A percentile compares a stretch with the other conserved stretches of the same genome.
Evolutionary conservation across 1,140 invertebrate genomes (phyloP).

Genomic region (Bombus waltoni): DNA sequence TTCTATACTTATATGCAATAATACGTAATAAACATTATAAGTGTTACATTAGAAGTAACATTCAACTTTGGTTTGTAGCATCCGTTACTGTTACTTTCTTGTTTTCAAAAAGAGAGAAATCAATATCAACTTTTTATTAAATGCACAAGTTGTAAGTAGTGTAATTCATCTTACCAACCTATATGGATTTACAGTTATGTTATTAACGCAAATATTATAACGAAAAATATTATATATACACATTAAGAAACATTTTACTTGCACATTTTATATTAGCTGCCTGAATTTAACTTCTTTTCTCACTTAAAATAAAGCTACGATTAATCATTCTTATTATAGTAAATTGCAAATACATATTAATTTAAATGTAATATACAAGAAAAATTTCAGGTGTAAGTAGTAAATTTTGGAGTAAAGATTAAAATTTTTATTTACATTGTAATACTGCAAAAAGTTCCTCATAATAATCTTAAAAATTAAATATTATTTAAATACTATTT

Average conservation of each 20-base stretch:
- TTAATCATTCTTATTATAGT: constrained; percentile 14
- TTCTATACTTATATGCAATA: constrained; percentile 67
- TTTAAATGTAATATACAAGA: constrained; percentile 8
- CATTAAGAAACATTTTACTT: neutral
- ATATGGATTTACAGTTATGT: constrained; percentile 32
- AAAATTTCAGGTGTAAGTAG: constrained; percentile 23
- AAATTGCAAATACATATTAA: constrained; percentile 2
- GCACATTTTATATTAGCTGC: constrained; percentile 16
- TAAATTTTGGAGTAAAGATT: constrained; percentile 39
- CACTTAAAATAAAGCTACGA: constrained; percentile 8
- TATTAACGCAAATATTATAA: constrained; percentile 20
- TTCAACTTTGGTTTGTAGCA: constrained; percentile 78
- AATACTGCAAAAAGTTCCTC: constrained; percentile 39
- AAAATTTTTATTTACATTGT: constrained; percentile 50
- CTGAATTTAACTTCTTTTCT: constrained; percentile 1
- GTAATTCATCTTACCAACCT: constrained; percentile 64
- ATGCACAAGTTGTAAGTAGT: constrained; percentile 70
- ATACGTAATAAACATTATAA: constrained; percentile 68
- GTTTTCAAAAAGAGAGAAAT: constrained; percentile 42
- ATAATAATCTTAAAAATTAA: constrained; percentile 35
- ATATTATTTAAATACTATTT: constrained; percentile 33
- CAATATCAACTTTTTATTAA: constrained; percentile 58
- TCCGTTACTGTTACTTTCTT: constrained; percentile 64
- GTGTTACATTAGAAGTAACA: constrained; percentile 71
- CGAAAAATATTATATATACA: constrained; percentile 24